Conservation (phyloP, 2,797 vertebrate species). For the Hyperoplus immaculatus region DNA sequence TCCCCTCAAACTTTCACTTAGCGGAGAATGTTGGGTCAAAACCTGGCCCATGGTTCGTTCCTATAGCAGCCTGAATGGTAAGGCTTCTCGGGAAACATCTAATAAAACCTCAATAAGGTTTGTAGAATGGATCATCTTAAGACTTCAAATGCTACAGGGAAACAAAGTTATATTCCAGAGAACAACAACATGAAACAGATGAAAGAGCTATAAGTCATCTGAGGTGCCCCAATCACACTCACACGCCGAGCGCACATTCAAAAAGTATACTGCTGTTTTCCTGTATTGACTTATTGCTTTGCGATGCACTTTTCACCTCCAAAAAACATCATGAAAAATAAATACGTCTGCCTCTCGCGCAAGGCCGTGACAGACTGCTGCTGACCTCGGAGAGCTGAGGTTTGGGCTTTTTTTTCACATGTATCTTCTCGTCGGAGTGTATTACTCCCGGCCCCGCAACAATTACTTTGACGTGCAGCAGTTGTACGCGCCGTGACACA, state of each 20-base stretch:
- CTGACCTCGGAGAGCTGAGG: conserved; percentile 23
- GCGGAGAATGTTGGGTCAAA: background rate
- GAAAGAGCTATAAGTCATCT: background rate
- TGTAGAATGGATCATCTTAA: background rate
- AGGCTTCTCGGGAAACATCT: background rate
- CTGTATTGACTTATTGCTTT: conserved; percentile 58
- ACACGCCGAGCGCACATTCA: background rate
- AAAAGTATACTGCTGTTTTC: conserved; percentile 24
- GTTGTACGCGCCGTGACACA: conserved; percentile 37
- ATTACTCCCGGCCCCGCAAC: conserved; percentile 2
- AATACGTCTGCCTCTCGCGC: conserved; percentile 32
- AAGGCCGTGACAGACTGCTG: conserved; percentile 7
- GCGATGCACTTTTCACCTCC: conserved; percentile 63
- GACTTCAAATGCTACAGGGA: background rate
- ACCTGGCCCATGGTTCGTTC: too few relatives aligned
- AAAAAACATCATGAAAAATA: conserved; percentile 66
- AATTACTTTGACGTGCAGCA: conserved; percentile 56
- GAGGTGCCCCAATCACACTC: background rate
- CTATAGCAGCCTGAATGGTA: background rate
- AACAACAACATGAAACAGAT: background rate
- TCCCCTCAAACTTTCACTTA: background rate
- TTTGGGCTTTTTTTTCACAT: background rate
- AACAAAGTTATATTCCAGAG: background rate
- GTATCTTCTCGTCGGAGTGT: background rate
- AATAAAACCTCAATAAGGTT: background rate